phyloP scores from a whole-genome alignment of 2,888 invertebrate species.

The Conus canariensis region DNA sequence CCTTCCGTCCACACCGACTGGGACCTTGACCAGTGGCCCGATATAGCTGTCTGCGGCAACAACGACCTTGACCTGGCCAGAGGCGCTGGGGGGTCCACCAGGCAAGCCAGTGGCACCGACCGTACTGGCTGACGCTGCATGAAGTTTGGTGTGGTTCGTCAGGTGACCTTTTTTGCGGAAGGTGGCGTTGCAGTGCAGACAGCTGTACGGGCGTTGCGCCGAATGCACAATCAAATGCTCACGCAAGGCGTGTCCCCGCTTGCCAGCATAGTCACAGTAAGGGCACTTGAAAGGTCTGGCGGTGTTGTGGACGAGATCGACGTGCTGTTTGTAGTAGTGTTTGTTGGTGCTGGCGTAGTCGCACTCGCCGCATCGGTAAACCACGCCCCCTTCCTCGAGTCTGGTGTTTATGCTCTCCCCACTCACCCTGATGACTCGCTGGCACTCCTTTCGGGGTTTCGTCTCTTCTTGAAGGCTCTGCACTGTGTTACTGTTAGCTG shows the following conservation, averaged over 20 bases:
- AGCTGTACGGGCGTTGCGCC: conserved; percentile 73
- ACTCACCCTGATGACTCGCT: neutral
- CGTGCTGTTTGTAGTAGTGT: conserved; percentile 76
- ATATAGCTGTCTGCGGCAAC: too few species aligned
- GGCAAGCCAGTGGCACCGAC: neutral
- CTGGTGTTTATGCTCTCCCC: neutral
- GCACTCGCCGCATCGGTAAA: conserved; percentile 68
- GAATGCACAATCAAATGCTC: conserved; percentile 77
- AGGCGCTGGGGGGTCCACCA: neutral
- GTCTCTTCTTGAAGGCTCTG: neutral
- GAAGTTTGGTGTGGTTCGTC: conserved; percentile 76
- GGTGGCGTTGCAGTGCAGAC: conserved; percentile 75
- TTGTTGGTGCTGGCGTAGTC: conserved; percentile 75
- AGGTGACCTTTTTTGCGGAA: conserved; percentile 77
- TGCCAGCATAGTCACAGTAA: conserved; percentile 77
- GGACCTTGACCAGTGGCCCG: conserved; percentile 3
- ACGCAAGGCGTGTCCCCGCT: conserved; percentile 74
- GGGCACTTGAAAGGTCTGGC: conserved; percentile 76
- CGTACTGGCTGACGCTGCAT: conserved; percentile 55
- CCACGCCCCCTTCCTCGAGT: conserved; percentile 28
- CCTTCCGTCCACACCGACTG: neutral
- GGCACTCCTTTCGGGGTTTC: neutral
- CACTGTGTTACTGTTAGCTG: neutral
- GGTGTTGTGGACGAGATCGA: conserved; percentile 75
- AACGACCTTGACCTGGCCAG: neutral